Evolutionary conservation across 2,888 invertebrate species (phyloP).

Genomic region (Copidosoma aretas): DNA sequence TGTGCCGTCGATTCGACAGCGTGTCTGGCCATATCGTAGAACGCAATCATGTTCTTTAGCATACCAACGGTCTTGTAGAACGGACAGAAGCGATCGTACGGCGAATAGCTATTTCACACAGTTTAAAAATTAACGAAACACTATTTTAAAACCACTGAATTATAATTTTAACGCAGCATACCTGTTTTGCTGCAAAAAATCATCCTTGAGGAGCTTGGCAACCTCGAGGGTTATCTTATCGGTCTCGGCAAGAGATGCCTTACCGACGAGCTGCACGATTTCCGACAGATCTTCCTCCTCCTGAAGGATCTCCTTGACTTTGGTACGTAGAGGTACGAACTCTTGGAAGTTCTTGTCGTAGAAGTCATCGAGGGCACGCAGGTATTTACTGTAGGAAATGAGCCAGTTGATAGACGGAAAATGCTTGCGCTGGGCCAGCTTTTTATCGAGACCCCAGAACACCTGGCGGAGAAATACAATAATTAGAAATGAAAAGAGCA

Average conservation of each 20-base stretch:
- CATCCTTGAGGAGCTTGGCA: slow-evolving; percentile 97
- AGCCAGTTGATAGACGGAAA: slow-evolving; percentile 99
- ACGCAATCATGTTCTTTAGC: slow-evolving; percentile 96
- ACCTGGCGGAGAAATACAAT: slow-evolving; percentile 64
- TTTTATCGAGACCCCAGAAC: slow-evolving; percentile 99
- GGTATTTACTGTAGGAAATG: slow-evolving; percentile 96
- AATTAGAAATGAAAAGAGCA: not conserved
- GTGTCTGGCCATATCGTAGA: slow-evolving; percentile 98
- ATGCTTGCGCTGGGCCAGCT: slow-evolving; percentile 98
- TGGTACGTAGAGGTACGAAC: slow-evolving; percentile 95
- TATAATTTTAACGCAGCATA: slow-evolving; percentile 53
- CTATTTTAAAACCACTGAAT: slow-evolving; percentile 10
- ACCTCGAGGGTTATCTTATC: slow-evolving; percentile 99
- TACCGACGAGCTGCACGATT: slow-evolving; percentile 99
- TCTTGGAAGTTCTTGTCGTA: slow-evolving; percentile 98
- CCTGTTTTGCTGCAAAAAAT: slow-evolving; percentile 99
- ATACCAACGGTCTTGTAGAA: slow-evolving; percentile 99
- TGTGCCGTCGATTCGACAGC: slow-evolving; percentile 98
- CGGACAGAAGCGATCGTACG: slow-evolving; percentile 97
- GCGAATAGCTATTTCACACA: slow-evolving; percentile 71
- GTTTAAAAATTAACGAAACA: not conserved
- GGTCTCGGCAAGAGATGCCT: slow-evolving; percentile 96
- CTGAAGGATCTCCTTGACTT: slow-evolving; percentile 93
- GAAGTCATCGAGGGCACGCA: slow-evolving; percentile 97
- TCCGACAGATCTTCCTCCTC: slow-evolving; percentile 99